phyloP scores from a whole-genome alignment of 2,113 vertebrate genomes.

The Hoplias malabaricus region DNA sequence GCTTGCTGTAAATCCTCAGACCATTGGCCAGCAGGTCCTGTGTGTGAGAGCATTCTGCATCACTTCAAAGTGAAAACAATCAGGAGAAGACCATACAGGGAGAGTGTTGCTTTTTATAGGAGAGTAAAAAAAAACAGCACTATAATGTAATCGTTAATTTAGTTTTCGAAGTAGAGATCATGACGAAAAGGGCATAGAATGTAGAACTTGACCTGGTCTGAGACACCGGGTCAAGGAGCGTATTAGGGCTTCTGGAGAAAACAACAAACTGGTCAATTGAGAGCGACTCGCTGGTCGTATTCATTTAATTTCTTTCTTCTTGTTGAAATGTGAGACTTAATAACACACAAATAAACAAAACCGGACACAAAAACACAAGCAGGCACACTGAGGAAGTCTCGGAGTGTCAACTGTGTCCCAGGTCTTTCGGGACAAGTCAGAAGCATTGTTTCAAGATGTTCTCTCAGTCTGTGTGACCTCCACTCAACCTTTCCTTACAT shows the following conservation, averaged over 20 bases:
- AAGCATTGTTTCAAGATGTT: neutral
- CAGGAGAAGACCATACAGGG: neutral
- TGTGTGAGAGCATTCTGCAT: slow-evolving; percentile 5
- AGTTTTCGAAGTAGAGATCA: slow-evolving; percentile 57
- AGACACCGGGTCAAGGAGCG: slow-evolving; percentile 11
- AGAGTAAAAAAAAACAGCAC: slow-evolving; percentile 4
- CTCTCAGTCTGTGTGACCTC: neutral
- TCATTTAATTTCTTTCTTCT: neutral
- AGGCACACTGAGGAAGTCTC: neutral
- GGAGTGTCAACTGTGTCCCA: neutral
- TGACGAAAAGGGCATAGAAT: slow-evolving; percentile 59
- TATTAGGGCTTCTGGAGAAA: slow-evolving; percentile 35
- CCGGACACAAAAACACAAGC: neutral
- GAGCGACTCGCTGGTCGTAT: neutral
- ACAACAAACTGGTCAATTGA: slow-evolving; percentile 33
- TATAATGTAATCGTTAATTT: slow-evolving; percentile 61
- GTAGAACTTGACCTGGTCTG: slow-evolving; percentile 44
- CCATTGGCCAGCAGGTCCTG: neutral
- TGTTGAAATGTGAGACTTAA: neutral
- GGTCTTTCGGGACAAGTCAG: neutral
- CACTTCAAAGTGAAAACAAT: slow-evolving; percentile 36
- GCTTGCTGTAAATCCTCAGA: slow-evolving; percentile 14
- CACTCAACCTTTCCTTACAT: neutral
- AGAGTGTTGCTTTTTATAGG: slow-evolving; percentile 17
- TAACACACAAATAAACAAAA: neutral